Evolutionary conservation across 2,888 invertebrate species (phyloP).

Genomic region (Patella pellucida): DNA sequence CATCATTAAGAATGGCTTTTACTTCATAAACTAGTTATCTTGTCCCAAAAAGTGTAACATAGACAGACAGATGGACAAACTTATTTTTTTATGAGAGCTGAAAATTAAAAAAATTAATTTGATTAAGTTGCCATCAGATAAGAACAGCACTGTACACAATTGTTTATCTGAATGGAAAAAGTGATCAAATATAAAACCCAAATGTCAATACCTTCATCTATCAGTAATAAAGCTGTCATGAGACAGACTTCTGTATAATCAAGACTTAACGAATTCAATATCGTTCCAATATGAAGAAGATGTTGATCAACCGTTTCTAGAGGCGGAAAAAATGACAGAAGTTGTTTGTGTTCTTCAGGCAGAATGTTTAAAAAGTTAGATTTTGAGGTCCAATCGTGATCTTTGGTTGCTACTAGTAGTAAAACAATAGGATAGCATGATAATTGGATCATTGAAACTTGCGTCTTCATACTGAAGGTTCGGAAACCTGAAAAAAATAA

Average conservation of each 20-base stretch:
- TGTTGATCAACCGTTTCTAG: conserved; percentile 52
- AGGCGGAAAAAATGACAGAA: conserved; percentile 55
- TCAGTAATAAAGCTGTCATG: conserved; percentile 58
- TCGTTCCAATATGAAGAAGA: conserved; percentile 56
- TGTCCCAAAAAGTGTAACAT: too few relatives aligned
- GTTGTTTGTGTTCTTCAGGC: conserved; percentile 40
- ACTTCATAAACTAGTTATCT: too few relatives aligned
- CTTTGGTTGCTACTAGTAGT: conserved; percentile 53
- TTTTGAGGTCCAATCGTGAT: conserved; percentile 48
- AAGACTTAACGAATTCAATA: conserved; percentile 49
- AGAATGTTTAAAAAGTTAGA: conserved; percentile 62
- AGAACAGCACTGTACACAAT: too few relatives aligned
- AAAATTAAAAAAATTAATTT: background rate
- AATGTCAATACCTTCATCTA: conserved; percentile 47
- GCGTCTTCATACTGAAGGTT: conserved; percentile 55
- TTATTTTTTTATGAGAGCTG: background rate
- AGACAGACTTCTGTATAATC: conserved; percentile 59
- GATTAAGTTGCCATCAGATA: too few relatives aligned
- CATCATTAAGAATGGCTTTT: too few relatives aligned
- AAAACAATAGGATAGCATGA: conserved; percentile 63
- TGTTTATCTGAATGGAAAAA: too few relatives aligned
- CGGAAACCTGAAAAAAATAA: conserved; percentile 55
- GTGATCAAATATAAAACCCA: too few relatives aligned
- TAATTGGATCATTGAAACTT: conserved; percentile 58
- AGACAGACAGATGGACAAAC: background rate